A percentile compares a stretch with the other conserved stretches of the same genome.
Evolutionary conservation across 2,113 vertebrate species (phyloP).

Genomic region (Stigmatopora argus): DNA sequence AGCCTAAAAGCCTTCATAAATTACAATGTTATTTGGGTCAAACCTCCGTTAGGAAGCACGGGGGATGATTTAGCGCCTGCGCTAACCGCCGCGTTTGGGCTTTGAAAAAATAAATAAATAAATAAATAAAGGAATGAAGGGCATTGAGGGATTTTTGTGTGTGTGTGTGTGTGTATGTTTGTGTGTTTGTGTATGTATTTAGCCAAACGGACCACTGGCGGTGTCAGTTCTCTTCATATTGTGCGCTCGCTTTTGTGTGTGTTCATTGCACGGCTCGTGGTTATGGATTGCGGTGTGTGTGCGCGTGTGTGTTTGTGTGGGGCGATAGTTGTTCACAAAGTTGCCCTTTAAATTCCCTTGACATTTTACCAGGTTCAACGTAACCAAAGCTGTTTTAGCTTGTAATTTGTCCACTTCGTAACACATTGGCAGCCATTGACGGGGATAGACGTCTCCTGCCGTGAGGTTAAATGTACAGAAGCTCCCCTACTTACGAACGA

Average conservation of each 20-base stretch:
- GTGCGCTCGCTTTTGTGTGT: constrained; percentile 38
- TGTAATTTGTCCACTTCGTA: constrained; percentile 14
- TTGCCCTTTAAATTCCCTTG: constrained; percentile 37
- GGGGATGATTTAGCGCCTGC: constrained; percentile 54
- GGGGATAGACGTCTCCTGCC: too few species aligned
- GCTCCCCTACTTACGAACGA: too few species aligned
- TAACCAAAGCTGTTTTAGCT: constrained; percentile 32
- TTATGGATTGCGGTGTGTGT: constrained; percentile 6
- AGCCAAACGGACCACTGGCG: constrained; percentile 24
- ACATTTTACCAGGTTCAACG: constrained; percentile 42
- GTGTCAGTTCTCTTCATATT: constrained; percentile 36
- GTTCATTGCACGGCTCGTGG: constrained; percentile 19
- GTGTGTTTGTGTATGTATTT: too few species aligned
- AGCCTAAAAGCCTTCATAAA: constrained; percentile 70
- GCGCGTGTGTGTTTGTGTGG: constrained; percentile 12
- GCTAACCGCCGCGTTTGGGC: constrained; percentile 21
- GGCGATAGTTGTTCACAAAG: constrained; percentile 8
- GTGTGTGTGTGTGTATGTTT: neutral
- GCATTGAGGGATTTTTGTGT: too few species aligned
- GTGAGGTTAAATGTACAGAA: too few species aligned
- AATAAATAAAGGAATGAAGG: too few species aligned
- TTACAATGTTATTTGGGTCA: constrained; percentile 69
- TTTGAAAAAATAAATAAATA: neutral
- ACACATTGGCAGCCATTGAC: neutral
- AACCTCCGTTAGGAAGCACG: constrained; percentile 61